Conservation (phyloP, 1,140 invertebrate genomes). For the Drosophila sucinea region DNA sequence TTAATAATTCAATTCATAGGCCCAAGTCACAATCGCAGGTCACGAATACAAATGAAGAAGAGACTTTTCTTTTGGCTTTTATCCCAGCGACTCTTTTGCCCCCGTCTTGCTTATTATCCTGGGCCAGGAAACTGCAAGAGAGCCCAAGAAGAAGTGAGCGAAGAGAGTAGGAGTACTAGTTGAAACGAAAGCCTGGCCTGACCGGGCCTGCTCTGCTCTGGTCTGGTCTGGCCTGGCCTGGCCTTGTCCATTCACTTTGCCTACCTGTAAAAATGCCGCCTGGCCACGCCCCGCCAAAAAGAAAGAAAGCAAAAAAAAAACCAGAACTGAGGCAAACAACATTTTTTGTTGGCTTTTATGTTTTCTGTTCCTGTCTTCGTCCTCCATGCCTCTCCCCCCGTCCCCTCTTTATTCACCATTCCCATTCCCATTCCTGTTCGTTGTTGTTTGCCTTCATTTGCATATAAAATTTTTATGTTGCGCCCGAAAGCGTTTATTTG, state of each 20-base stretch:
- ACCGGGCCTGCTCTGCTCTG: no score
- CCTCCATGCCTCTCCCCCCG: neutral
- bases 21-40: constrained; percentile 67
- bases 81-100: neutral
- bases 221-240: neutral
- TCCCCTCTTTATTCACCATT: neutral
- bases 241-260: constrained; percentile 17
- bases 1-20: constrained; percentile 81
- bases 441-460: constrained; percentile 73
- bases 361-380: constrained; percentile 19
- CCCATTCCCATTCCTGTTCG: constrained; percentile 18
- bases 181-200: constrained; percentile 3
- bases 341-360: constrained; percentile 60
- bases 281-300: constrained; percentile 1
- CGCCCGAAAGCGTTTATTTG: constrained; percentile 73
- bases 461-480: constrained; percentile 76
- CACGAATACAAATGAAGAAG: constrained; percentile 64
- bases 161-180: no score
- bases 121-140: no score
- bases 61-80: constrained; percentile 17
- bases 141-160: neutral
- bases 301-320: constrained; percentile 16
- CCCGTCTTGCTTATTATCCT: neutral
- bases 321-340: constrained; percentile 38
- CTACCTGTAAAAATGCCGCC: constrained; percentile 21